A percentile compares a stretch with the other conserved stretches of the same genome.
These are phyloP conservation scores for Meda fulgida DNA, from an alignment of 2,797 vertebrate genomes.

Conservation along the genomic window DNA sequence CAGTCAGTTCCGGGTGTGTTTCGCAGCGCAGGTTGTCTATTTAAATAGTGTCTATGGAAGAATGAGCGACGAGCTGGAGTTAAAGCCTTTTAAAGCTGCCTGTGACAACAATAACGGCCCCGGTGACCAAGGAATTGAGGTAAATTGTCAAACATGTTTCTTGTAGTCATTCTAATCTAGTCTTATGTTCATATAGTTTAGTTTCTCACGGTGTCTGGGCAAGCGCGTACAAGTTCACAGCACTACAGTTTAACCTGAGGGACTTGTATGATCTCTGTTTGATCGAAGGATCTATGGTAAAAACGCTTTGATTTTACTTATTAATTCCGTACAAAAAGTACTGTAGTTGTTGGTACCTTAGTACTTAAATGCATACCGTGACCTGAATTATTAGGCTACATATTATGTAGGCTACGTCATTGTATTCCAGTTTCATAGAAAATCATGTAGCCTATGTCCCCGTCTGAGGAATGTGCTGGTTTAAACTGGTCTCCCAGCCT, in stretches of 20 bases:
- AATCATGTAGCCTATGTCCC: background rate
- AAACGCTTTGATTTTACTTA: background rate
- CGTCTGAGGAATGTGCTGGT: background rate
- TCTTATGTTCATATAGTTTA: background rate
- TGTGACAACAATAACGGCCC: constrained; percentile 34
- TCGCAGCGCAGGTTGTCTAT: background rate
- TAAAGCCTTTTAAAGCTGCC: background rate
- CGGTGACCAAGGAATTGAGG: background rate
- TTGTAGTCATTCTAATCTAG: background rate
- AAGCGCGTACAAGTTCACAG: background rate
- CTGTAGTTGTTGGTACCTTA: too few relatives aligned
- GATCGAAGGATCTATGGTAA: background rate
- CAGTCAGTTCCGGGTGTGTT: constrained; percentile 41
- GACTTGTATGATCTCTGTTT: background rate
- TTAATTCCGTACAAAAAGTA: background rate
- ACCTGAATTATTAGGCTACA: background rate
- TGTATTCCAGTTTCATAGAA: background rate
- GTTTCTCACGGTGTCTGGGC: background rate
- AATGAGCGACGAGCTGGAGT: constrained; percentile 33
- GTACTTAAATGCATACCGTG: too few relatives aligned
- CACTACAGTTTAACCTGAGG: background rate
- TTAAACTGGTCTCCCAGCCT: background rate
- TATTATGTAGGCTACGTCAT: background rate
- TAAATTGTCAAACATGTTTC: background rate
- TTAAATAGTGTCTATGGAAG: background rate